Evolutionary conservation across 2,113 vertebrate species (phyloP), one percentile per base, ranked within the genome.

Genomic region (Chloroceryle aenea): DNA sequence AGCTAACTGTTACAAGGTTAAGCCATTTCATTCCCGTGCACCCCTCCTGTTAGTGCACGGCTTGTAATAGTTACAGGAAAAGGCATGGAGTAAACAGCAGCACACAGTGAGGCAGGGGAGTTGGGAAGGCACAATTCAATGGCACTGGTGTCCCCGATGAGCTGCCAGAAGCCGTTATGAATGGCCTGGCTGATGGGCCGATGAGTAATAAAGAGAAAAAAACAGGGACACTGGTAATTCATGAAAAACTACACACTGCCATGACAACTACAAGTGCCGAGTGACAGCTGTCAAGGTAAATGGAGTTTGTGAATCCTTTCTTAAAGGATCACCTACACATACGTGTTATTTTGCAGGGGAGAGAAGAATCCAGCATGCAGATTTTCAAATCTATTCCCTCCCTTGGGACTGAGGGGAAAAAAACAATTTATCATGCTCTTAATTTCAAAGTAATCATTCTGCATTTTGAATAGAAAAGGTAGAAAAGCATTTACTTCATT

Each of bases 61-160:
- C 95, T 96, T 89, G 97, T 97, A 98, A 98, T 98, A 98, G 98
- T 99, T 98, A 98, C 97, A 96, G 98, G 96, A 96, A 95, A 95
- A 98, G 97, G 97, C 97, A 97, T 85, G 84, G 98, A 97, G 98
- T 98, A 98, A 99, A 98, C 98, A 98, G 97, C 77, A 97, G 80
- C 88, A 81, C 97, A 98, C 96, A 95, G 97, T 81, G 98, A 98
- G 98, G 96, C 92, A 82, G 97, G 96, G 98, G 97, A 96, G 96
- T 90, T 95, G 97, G 97, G 95, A 80, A 97, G 97, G 97, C 82
- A 95, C n/a, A 12, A 96, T 97, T 98, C 97, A 83, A 91, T 0
- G 89, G 97, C 98, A 93, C 98, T 50, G 47, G 82, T 97, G 93
- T 97, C 97, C 96, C 97, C 97, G 94, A 92, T 95, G 94, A 97